Evolutionary conservation across 2,797 vertebrate species (phyloP).

Genomic region (Podarcis lilfordi): DNA sequence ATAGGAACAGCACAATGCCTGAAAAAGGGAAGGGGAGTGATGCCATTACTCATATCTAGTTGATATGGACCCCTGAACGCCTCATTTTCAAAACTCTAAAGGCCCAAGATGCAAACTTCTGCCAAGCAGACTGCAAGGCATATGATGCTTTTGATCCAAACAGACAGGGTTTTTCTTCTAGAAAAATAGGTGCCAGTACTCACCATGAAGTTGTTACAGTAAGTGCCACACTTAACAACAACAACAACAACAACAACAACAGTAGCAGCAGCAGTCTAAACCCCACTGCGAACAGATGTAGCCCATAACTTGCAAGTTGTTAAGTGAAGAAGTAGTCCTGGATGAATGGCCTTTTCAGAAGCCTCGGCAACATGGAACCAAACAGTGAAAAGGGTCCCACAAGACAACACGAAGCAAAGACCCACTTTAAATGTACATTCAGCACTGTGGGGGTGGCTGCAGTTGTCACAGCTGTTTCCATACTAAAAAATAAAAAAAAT

Average conservation of each 20-base stretch:
- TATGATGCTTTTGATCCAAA: not conserved
- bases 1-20: not conserved
- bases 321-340: too few relatives aligned
- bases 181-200: too few relatives aligned
- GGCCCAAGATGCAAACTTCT: not conserved
- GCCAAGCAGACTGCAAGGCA: not conserved
- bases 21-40: not conserved
- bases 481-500: too few relatives aligned
- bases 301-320: not conserved
- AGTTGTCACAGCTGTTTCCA: not conserved
- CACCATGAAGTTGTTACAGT: too few relatives aligned
- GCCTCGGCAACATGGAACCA: not conserved
- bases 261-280: too few relatives aligned
- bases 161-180: too few relatives aligned
- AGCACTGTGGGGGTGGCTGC: not conserved
- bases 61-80: not conserved
- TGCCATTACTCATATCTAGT: not conserved
- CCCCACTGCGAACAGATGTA: not conserved
- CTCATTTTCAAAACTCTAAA: not conserved
- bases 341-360: not conserved
- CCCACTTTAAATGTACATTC: not conserved
- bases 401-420: not conserved
- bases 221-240: too few relatives aligned
- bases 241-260: too few relatives aligned
- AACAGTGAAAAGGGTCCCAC: not conserved